Conservation (phyloP, 1,140 invertebrate species). For the Megathymus violae region DNA sequence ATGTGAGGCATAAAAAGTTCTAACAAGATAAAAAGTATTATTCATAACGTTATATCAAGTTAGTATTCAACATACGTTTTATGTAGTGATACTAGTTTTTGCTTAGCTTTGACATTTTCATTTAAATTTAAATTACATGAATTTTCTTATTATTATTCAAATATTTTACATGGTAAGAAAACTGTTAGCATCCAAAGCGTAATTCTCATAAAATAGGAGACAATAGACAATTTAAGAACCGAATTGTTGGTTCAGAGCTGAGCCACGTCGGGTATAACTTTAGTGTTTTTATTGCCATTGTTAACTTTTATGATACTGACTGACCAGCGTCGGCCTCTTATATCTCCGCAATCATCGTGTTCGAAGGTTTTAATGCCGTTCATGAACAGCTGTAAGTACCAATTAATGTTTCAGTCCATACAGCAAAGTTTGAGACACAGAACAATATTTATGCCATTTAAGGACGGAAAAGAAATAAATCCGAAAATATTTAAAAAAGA, state of each 20-base stretch:
- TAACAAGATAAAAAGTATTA: too few relatives aligned
- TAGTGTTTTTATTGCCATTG: constrained; percentile 42
- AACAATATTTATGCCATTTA: not conserved
- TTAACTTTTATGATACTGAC: constrained; percentile 47
- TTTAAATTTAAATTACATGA: too few relatives aligned
- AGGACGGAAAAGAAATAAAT: not conserved
- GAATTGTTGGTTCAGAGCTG: constrained; percentile 22
- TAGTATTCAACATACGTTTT: too few relatives aligned
- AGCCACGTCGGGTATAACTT: constrained; percentile 41
- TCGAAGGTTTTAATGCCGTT: constrained; percentile 18
- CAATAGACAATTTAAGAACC: constrained; percentile 27
- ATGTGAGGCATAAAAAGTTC: too few relatives aligned
- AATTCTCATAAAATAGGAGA: constrained; percentile 21
- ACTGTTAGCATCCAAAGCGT: not conserved
- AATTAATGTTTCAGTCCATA: constrained; percentile 20
- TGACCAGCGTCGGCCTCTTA: constrained; percentile 39
- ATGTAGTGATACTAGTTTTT: too few relatives aligned
- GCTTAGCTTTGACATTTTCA: too few relatives aligned
- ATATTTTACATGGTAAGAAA: too few relatives aligned
- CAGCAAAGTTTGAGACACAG: constrained; percentile 10
- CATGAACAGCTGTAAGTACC: constrained; percentile 25
- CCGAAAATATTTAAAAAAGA: not conserved
- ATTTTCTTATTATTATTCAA: too few relatives aligned
- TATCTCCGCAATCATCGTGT: constrained; percentile 35
- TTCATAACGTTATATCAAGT: too few relatives aligned